These are phyloP conservation scores for Lomographa bimaculata DNA, from an alignment of 2,888 invertebrate genomes.

Conservation along the genomic window DNA sequence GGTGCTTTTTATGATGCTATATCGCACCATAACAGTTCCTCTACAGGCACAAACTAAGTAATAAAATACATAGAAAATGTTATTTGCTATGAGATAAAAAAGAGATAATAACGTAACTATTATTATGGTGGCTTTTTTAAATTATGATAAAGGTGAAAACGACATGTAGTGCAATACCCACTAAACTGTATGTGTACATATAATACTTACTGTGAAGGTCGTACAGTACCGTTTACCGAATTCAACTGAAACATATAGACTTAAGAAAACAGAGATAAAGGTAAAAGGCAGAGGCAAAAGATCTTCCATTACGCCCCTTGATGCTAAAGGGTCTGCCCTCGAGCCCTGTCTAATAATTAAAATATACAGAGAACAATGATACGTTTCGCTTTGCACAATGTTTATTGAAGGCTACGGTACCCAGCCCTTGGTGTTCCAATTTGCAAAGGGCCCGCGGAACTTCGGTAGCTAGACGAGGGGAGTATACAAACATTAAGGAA, in stretches of 20 bases:
- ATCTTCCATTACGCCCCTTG: slow-evolving; percentile 51
- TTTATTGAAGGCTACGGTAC: slow-evolving; percentile 69
- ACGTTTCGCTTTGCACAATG: slow-evolving; percentile 70
- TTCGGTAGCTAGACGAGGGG: slow-evolving; percentile 22
- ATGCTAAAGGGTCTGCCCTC: slow-evolving; percentile 51
- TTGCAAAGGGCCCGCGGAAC: slow-evolving; percentile 52
- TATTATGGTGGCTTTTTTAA: no score
- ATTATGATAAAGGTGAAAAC: no score
- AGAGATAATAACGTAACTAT: no score
- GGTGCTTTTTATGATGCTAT: no score
- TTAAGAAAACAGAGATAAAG: slow-evolving; percentile 47
- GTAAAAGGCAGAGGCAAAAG: slow-evolving; percentile 45
- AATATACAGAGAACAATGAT: slow-evolving; percentile 77
- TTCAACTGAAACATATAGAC: slow-evolving; percentile 33
- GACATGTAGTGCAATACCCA: no score
- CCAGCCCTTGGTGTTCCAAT: slow-evolving; percentile 77
- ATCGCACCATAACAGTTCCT: no score
- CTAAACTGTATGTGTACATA: no score
- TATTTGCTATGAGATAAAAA: no score
- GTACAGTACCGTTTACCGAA: no score
- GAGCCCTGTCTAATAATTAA: slow-evolving; percentile 71
- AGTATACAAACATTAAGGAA: slow-evolving; percentile 23
- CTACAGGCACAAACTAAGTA: no score
- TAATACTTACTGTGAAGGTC: no score
- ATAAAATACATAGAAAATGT: no score